A percentile compares a stretch with the other conserved stretches of the same genome.
Conservation (phyloP, 2,797 vertebrate genomes). For the Syngnathus acus region DNA sequence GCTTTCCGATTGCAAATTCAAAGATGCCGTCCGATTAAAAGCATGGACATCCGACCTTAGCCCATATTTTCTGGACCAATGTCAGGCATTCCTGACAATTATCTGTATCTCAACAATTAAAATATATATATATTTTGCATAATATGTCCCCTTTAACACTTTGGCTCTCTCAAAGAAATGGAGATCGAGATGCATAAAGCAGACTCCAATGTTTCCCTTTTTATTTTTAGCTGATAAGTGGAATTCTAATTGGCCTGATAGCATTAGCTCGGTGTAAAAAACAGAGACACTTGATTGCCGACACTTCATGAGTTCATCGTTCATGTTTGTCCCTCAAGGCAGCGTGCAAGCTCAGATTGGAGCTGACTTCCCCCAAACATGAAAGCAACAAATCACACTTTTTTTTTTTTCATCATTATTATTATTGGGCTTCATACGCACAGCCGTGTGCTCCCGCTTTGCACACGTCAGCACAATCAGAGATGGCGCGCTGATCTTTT, state of each 20-base stretch:
- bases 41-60: not conserved
- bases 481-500: constrained; percentile 37
- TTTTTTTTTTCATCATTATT: constrained; percentile 50
- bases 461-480: constrained; percentile 73
- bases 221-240: not conserved
- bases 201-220: not conserved
- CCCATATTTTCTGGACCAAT: no score
- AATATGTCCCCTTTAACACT: not conserved
- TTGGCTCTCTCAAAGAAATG: not conserved
- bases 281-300: constrained; percentile 54
- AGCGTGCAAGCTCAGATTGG: constrained; percentile 62
- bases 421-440: constrained; percentile 69
- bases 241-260: constrained; percentile 11
- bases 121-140: not conserved
- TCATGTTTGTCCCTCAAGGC: constrained; percentile 68
- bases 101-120: no score
- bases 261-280: not conserved
- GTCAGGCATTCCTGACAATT: no score
- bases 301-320: constrained; percentile 74
- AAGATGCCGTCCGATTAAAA: not conserved
- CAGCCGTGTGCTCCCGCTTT: constrained; percentile 35
- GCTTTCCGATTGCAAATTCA: not conserved
- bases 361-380: constrained; percentile 77
- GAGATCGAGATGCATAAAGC: not conserved
- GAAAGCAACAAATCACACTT: constrained; percentile 78